Evolutionary conservation across 2,113 vertebrate genomes (phyloP), one percentile per base, ranked within the genome.

Genomic region (Heterotilapia buettikoferi): DNA sequence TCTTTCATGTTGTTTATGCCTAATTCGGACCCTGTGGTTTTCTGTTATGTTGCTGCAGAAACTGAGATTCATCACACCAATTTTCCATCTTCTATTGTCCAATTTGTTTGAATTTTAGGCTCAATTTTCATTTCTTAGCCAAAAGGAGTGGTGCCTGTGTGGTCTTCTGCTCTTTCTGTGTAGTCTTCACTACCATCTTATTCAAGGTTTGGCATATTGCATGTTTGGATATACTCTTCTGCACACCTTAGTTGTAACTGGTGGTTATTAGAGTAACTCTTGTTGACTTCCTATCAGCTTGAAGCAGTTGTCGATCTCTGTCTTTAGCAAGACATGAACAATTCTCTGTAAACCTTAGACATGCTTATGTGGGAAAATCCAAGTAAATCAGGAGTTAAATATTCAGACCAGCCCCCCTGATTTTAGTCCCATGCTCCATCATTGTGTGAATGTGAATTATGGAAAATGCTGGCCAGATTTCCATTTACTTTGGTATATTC

Each of bases 11-110:
- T 45, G 38, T 71, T 71, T 43, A 24, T 40, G n/a, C 38, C 38
- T 43, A 16, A 43, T 71, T 68, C 1, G 0, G n/a, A 40, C 36
- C 36, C 36, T 68, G 36, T 0, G 0, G 36, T 68, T 68, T 40
- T 1, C 19, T 68, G 33, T 1, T 40, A 40, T 40, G 36, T 21
- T 68, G n/a, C 36, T 43, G n/a, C 38, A 71, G n/a, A 71, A 71
- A 43, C 38, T 43, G 66, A 71, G 66, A 71, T 43, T 71, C 2
- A 71, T 26, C 66, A 43, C n/a, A 71, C n/a, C n/a, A 71, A 14
- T 40, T 6, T 68, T 14, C 5, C 7, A 14, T 14, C 19, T 68
- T 68, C 36, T 68, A 24, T 40, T 68, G 63, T 68, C 63, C n/a
- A 68, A 14, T 68, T 68, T 40, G 3, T 43, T 40, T 4, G 12